A percentile compares a stretch with the other conserved stretches of the same genome.
These are phyloP conservation scores for Etheostoma cragini DNA, from an alignment of 2,113 vertebrate genomes.

Conservation along the genomic window DNA sequence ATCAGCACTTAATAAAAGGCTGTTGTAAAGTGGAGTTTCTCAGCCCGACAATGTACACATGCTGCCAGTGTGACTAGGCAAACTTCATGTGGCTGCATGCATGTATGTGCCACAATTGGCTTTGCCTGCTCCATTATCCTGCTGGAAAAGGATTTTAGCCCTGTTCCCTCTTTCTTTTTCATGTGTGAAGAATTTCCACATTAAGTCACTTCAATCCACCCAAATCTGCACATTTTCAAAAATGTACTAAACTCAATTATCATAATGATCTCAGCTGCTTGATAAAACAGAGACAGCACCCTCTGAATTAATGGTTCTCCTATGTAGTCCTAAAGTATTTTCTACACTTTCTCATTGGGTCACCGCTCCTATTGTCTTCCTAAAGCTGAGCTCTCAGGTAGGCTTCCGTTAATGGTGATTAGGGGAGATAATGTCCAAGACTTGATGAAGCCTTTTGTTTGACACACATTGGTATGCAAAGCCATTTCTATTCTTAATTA, in stretches of 20 bases:
- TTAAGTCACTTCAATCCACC: slow-evolving; percentile 6
- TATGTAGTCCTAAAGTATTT: background rate
- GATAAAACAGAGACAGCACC: slow-evolving; percentile 7
- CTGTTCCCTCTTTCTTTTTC: background rate
- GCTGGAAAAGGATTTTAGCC: slow-evolving; percentile 19
- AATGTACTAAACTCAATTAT: slow-evolving; percentile 9
- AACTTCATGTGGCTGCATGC: background rate
- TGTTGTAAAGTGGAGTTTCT: slow-evolving; percentile 4
- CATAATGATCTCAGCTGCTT: background rate
- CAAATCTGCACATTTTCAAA: slow-evolving; percentile 25
- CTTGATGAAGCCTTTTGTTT: slow-evolving; percentile 57
- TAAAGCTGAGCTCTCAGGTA: slow-evolving; percentile 42
- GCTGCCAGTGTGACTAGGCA: slow-evolving; percentile 4
- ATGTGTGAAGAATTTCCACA: background rate
- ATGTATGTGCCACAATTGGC: slow-evolving; percentile 23
- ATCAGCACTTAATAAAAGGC: background rate
- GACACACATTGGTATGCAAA: slow-evolving; percentile 60
- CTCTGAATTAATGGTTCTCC: background rate
- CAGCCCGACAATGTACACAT: background rate
- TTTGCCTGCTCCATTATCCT: slow-evolving; percentile 34
- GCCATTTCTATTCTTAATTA: slow-evolving; percentile 51
- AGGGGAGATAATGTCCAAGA: slow-evolving; percentile 36
- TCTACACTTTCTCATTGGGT: background rate
- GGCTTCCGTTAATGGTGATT: slow-evolving; percentile 28
- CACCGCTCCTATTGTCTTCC: slow-evolving; percentile 4